Evolutionary conservation across 2,888 invertebrate genomes (phyloP).

Genomic region (Ceriagrion tenellum): DNA sequence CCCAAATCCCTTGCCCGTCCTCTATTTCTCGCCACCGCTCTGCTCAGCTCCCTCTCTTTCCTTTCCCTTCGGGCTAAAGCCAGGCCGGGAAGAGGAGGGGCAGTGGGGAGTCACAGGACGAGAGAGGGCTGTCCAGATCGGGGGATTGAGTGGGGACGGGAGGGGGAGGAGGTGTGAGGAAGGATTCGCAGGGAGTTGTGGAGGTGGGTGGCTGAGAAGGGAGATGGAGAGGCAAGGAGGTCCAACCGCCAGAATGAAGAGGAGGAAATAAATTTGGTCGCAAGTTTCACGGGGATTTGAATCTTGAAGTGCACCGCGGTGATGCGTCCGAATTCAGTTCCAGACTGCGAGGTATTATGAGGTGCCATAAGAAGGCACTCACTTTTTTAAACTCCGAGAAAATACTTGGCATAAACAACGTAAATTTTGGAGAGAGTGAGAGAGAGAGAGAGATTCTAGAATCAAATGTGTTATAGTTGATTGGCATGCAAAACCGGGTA

Average conservation of each 20-base stretch:
- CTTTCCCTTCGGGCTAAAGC: neutral
- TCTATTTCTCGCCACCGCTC: neutral
- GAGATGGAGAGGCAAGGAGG: neutral
- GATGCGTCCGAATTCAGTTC: too few species aligned
- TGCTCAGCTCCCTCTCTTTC: neutral
- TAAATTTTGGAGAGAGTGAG: too few species aligned
- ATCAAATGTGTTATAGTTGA: too few species aligned
- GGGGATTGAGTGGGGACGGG: neutral
- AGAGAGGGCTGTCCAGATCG: neutral
- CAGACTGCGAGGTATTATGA: too few species aligned
- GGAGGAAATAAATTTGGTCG: neutral
- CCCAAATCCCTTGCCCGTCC: conserved; percentile 37
- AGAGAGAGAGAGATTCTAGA: too few species aligned
- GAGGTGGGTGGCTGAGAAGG: neutral
- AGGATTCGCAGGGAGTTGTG: neutral
- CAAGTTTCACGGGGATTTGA: neutral
- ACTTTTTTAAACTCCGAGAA: too few species aligned
- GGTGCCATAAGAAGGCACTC: too few species aligned
- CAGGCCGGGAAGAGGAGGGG: too few species aligned
- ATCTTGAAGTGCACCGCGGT: neutral
- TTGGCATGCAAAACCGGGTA: too few species aligned
- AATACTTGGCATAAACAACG: too few species aligned
- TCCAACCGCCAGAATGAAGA: neutral
- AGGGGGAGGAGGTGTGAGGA: neutral
- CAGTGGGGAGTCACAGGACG: neutral